phyloP scores from a whole-genome alignment of 2,797 vertebrate species.

The Pipistrellus kuhlii region DNA sequence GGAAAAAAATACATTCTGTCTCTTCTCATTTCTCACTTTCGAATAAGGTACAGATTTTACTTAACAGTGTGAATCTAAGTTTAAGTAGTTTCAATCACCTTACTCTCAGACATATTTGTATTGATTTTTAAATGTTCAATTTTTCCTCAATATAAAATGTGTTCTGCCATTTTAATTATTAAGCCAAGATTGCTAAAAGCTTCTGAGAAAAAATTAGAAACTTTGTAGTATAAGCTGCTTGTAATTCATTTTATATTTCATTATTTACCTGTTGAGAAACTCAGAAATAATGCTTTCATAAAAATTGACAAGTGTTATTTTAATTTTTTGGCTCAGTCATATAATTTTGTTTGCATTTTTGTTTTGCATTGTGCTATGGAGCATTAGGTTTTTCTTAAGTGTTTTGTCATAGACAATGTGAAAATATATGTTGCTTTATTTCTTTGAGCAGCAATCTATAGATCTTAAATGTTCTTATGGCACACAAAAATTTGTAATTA shows the following conservation, averaged over 20 bases:
- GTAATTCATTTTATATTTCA: slow-evolving; percentile 4
- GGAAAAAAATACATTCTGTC: background rate
- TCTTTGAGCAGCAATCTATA: background rate
- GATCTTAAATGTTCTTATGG: background rate
- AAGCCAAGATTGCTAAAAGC: slow-evolving; percentile 2
- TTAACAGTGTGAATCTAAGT: background rate
- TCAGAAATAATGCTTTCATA: slow-evolving; percentile 36
- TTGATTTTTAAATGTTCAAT: slow-evolving; percentile 5
- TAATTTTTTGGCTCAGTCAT: slow-evolving; percentile 49
- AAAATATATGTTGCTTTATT: slow-evolving; percentile 26
- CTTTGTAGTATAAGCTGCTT: slow-evolving; percentile 34
- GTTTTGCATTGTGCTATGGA: slow-evolving; percentile 12
- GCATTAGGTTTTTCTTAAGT: background rate
- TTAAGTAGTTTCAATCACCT: background rate
- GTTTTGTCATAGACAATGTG: background rate
- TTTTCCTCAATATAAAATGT: slow-evolving; percentile 11
- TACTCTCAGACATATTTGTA: background rate
- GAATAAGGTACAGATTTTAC: background rate
- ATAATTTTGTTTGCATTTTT: slow-evolving; percentile 45
- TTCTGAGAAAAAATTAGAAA: slow-evolving; percentile 47
- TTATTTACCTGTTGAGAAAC: slow-evolving; percentile 15
- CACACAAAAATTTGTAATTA: background rate
- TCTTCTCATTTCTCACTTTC: background rate
- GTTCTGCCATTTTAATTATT: background rate
- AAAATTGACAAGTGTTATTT: slow-evolving; percentile 43